Evolutionary conservation across 2,113 vertebrate genomes (phyloP), one percentile per base, ranked within the genome.

Genomic region (Aptenodytes patagonicus): DNA sequence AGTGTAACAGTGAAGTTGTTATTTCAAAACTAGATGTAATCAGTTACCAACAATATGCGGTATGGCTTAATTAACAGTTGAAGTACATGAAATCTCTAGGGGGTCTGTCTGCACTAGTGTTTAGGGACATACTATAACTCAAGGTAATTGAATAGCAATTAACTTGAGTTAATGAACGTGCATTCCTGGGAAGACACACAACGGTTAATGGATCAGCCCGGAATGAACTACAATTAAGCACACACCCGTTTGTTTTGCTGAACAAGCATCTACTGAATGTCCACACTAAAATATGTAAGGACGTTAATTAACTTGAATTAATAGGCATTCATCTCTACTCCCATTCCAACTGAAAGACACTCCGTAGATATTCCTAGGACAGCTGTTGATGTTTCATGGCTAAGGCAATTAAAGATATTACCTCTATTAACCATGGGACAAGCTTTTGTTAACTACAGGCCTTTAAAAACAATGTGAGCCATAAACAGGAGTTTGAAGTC

Each of bases 71-170:
- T 93, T 94, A 91, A 79, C 12, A 3, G 64, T 55, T 88, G 82
- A 87, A 91, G 78, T 32, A 55, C 65, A 24, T 17, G 21, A 60
- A 91, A 60, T 95, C 91, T 96, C 91, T 87, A 83, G 87, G 85
- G 85, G 70, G 7, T 64, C 79, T 90, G 49, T 77, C 71, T 91
- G 55, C 78, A 52, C 46, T 80, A 49, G 89, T 93, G 84, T 91
- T 96, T 42, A 36, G 95, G 89, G 91, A 89, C 60, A 6, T 51
- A 20, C 38, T 95, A 54, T 94, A 95, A 95, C 83, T 94, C 91
- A 90, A 88, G 84, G 81, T 91, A 97, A 95, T 95, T 97, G 93
- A 91, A 95, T 51, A 85, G 81, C 78, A 94, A 91, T 97, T 97
- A 95, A 69, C 52, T 89, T 46, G 60, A 92, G 69, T 90, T 97